Percentiles rank a stretch among this genome's conserved stretches.
phyloP scores from a whole-genome alignment of 2,797 vertebrate genomes.

The Gymnopithys bicolor region DNA sequence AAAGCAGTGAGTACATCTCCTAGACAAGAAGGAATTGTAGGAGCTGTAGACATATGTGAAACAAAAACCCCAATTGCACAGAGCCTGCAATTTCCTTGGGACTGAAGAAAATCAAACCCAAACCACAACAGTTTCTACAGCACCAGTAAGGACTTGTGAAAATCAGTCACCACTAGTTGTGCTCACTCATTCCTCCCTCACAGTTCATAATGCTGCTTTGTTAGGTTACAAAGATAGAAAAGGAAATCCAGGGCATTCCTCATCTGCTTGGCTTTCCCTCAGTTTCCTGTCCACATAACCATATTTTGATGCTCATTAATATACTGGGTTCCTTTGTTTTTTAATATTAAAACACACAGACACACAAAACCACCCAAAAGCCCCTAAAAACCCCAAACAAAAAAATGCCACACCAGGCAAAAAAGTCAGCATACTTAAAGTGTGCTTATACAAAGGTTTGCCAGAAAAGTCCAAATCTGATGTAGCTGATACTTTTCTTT shows the following conservation, averaged over 20 bases:
- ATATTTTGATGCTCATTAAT: not conserved
- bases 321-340: not conserved
- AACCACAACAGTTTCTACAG: not conserved
- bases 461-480: not conserved
- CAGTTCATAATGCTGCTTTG: not conserved
- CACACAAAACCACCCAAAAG: not conserved
- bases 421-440: not conserved
- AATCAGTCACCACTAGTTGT: not conserved
- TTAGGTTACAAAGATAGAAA: not conserved
- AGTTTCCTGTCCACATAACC: not conserved
- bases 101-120: not conserved
- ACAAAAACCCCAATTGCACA: not conserved
- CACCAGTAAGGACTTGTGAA: not conserved
- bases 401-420: not conserved
- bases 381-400: not conserved
- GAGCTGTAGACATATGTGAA: not conserved
- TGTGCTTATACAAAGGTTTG: not conserved
- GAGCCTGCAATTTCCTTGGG: not conserved
- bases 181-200: not conserved
- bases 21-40: not conserved
- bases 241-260: not conserved
- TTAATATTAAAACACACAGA: not conserved
- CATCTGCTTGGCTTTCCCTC: not conserved
- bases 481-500: not conserved
- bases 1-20: not conserved